Evolutionary conservation across 2,888 invertebrate species (phyloP).

Genomic region (Spatulosminthurus flaviceps): DNA sequence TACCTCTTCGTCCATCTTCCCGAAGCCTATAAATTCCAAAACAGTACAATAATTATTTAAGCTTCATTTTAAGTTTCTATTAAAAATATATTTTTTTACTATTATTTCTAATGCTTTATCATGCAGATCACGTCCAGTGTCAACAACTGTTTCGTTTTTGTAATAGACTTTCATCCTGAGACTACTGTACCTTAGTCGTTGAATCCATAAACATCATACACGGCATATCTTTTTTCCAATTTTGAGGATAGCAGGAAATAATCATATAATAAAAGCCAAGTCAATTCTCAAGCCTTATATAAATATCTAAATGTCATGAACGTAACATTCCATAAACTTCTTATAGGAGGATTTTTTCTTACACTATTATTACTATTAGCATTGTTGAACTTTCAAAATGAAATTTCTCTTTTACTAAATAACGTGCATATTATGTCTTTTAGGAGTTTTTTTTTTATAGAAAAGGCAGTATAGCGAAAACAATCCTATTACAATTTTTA

Average conservation of each 20-base stretch:
- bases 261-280: not conserved
- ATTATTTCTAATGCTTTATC: too few relatives aligned
- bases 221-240: constrained; percentile 40
- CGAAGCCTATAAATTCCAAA: not conserved
- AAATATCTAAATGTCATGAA: not conserved
- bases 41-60: not conserved
- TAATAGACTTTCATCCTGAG: not conserved
- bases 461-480: too few relatives aligned
- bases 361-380: too few relatives aligned
- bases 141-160: constrained; percentile 4
- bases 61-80: not conserved
- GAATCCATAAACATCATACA: constrained; percentile 47
- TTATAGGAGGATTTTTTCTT: too few relatives aligned
- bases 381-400: too few relatives aligned
- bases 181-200: constrained; percentile 36
- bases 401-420: too few relatives aligned
- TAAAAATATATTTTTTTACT: not conserved
- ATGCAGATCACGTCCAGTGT: not conserved
- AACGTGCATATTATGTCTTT: too few relatives aligned
- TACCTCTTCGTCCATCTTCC: constrained; percentile 42
- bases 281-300: not conserved
- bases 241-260: constrained; percentile 33
- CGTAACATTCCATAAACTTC: not conserved
- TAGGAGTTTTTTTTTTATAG: too few relatives aligned
- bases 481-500: too few relatives aligned